Percentiles rank a stretch among this genome's conserved stretches.
Conservation (phyloP, 1,140 invertebrate species). For the Drosophila nannoptera region DNA sequence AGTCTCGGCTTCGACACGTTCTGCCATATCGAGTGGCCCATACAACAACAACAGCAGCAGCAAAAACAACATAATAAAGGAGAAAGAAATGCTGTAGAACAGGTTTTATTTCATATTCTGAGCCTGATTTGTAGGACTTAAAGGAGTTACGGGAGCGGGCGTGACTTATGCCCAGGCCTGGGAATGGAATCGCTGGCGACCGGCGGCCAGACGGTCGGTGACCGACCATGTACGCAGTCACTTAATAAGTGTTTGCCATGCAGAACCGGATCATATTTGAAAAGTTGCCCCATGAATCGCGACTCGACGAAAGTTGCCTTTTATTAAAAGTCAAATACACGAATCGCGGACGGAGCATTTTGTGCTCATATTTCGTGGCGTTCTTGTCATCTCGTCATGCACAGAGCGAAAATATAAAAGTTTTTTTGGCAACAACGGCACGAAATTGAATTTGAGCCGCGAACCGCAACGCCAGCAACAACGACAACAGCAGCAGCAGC, state of each 20-base stretch:
- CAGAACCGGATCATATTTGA: constrained; percentile 31
- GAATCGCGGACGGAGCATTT: constrained; percentile 5
- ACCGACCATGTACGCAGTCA: constrained; percentile 49
- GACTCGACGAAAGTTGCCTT: constrained; percentile 29
- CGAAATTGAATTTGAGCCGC: constrained; percentile 58
- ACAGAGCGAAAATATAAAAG: constrained; percentile 18
- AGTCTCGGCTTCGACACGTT: constrained; percentile 42
- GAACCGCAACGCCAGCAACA: constrained; percentile 33
- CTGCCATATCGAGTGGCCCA: constrained; percentile 41
- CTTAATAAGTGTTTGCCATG: constrained; percentile 58
- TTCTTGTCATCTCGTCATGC: constrained; percentile 37
- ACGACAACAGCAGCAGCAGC: constrained; percentile 28
- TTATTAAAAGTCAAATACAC: constrained; percentile 39
- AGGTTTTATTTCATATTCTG: constrained; percentile 61
- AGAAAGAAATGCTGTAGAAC: constrained; percentile 66
- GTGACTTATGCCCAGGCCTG: constrained; percentile 59
- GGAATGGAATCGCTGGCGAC: constrained; percentile 45
- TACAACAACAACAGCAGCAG: constrained; percentile 13
- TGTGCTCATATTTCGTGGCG: constrained; percentile 2
- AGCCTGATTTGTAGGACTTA: constrained; percentile 20
- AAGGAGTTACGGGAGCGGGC: neutral
- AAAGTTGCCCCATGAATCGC: constrained; percentile 31
- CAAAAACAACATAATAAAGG: constrained; percentile 3
- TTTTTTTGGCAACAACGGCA: constrained; percentile 23
- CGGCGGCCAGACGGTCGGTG: constrained; percentile 19